Conservation (phyloP, 2,797 vertebrate genomes). For the Spheniscus humboldti region DNA sequence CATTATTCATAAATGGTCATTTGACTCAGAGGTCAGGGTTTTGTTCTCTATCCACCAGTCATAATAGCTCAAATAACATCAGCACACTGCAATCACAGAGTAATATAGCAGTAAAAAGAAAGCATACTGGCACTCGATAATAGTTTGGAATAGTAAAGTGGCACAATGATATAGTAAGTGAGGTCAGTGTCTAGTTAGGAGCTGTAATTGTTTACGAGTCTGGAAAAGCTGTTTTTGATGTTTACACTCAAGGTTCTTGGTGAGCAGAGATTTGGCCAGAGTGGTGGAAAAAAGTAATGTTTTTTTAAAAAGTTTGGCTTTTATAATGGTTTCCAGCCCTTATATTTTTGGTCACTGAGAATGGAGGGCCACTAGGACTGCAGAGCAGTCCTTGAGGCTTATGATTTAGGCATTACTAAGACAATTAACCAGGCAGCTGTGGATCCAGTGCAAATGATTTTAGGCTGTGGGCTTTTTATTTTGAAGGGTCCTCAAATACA, state of each 20-base stretch:
- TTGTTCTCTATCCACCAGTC: neutral
- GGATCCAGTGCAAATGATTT: neutral
- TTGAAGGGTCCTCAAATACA: neutral
- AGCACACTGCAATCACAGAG: neutral
- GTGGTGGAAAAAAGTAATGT: slow-evolving; percentile 15
- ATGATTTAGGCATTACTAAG: neutral
- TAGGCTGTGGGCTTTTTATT: neutral
- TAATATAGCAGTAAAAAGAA: neutral
- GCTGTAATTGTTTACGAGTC: neutral
- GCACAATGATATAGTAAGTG: neutral
- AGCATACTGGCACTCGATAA: neutral
- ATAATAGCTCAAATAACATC: neutral
- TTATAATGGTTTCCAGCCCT: neutral
- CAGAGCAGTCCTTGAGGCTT: neutral
- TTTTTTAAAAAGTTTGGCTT: neutral
- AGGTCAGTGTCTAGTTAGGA: neutral
- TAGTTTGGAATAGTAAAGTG: neutral
- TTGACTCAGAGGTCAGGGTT: neutral
- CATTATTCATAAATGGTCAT: neutral
- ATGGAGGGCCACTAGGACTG: neutral
- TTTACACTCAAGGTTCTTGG: slow-evolving; percentile 11
- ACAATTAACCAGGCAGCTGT: neutral
- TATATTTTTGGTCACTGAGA: neutral
- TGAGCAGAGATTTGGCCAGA: neutral
- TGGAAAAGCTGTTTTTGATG: slow-evolving; percentile 32